These are phyloP conservation scores for Pseudopipra pipra DNA, from an alignment of 2,113 vertebrate genomes.

Conservation along the genomic window DNA sequence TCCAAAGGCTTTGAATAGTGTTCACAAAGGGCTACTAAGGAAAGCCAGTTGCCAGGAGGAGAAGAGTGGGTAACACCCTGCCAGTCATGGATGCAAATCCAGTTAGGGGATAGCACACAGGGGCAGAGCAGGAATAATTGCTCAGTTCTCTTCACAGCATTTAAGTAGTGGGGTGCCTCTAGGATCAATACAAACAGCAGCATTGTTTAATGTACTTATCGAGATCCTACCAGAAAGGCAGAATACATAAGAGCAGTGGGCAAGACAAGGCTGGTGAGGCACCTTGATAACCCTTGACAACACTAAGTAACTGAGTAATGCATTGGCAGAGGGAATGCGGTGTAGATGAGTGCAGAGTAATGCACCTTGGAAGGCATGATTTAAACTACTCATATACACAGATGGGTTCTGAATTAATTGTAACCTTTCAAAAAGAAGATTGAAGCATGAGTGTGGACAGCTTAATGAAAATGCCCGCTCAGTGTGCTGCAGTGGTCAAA, in stretches of 20 bases:
- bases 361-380: constrained; percentile 40
- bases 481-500: background rate
- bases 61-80: constrained; percentile 35
- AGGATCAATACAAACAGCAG: background rate
- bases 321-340: constrained; percentile 13
- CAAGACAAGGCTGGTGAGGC: constrained; percentile 15
- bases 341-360: constrained; percentile 30
- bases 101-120: background rate
- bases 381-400: constrained; percentile 41
- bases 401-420: constrained; percentile 60
- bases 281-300: constrained; percentile 36
- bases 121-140: constrained; percentile 38
- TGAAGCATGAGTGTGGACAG: constrained; percentile 24
- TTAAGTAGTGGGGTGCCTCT: constrained; percentile 37
- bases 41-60: constrained; percentile 30
- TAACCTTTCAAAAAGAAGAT: constrained; percentile 59
- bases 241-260: constrained; percentile 9
- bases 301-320: constrained; percentile 46
- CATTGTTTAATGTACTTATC: constrained; percentile 41
- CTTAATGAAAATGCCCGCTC: constrained; percentile 59
- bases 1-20: constrained; percentile 31
- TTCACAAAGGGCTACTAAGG: constrained; percentile 37
- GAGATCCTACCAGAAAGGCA: constrained; percentile 31
- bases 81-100: constrained; percentile 54
- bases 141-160: constrained; percentile 21